A percentile compares a stretch with the other conserved stretches of the same genome.
These are phyloP conservation scores for Peromyscus polionotus DNA, from an alignment of 2,113 vertebrate genomes.

Conservation along the genomic window DNA sequence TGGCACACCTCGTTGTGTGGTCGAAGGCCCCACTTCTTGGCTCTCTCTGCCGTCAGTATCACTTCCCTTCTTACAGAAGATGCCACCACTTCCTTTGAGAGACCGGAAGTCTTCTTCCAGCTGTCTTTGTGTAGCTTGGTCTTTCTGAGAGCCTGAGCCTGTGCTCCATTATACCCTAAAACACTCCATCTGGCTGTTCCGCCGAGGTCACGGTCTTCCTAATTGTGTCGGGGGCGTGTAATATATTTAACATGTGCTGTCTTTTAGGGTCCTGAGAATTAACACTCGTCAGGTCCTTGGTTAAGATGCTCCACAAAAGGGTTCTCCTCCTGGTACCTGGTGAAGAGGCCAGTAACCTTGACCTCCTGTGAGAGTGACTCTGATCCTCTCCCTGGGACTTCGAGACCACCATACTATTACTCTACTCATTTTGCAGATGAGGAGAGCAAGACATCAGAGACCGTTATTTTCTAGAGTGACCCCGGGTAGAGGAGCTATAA, in stretches of 20 bases:
- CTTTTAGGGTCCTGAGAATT: neutral
- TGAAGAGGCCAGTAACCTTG: neutral
- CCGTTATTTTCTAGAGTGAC: neutral
- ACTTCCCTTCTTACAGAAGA: neutral
- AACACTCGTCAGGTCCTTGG: neutral
- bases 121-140: neutral
- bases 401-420: neutral
- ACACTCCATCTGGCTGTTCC: neutral
- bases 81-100: neutral
- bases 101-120: neutral
- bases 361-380: no score
- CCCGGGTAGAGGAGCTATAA: accelerated
- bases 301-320: neutral
- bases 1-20: accelerated
- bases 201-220: neutral
- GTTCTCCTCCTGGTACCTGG: neutral
- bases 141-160: neutral
- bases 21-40: neutral
- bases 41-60: accelerated
- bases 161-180: no score
- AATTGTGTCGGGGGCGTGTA: neutral
- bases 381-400: neutral
- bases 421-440: neutral
- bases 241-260: neutral
- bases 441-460: neutral